Evolutionary conservation across 2,888 invertebrate species (phyloP).

Genomic region (Dryomyza anilis): DNA sequence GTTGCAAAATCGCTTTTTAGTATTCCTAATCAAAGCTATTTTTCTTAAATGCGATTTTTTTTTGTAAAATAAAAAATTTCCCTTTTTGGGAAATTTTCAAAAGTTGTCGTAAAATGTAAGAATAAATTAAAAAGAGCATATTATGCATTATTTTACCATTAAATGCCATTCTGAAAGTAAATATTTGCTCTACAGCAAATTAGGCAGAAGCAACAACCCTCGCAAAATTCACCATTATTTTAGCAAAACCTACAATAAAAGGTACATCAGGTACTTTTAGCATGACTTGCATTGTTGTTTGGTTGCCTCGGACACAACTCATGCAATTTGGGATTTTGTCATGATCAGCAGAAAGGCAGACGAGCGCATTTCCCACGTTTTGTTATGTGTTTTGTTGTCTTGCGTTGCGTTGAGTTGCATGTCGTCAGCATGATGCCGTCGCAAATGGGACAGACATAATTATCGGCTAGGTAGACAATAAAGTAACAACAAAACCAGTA

Average conservation of each 20-base stretch:
- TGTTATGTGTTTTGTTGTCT: background rate
- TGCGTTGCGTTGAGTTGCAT: background rate
- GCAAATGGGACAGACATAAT: too few relatives aligned
- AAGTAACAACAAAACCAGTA: too few relatives aligned
- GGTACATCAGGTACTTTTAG: background rate
- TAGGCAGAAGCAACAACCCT: background rate
- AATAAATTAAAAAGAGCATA: background rate
- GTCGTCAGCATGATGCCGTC: background rate
- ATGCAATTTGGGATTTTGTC: background rate
- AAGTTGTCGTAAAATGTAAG: background rate
- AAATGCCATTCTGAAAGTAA: too few relatives aligned
- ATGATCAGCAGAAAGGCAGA: background rate
- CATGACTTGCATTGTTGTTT: background rate
- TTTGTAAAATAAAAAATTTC: background rate
- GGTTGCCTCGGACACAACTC: background rate
- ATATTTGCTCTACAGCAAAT: background rate
- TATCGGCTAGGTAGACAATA: background rate
- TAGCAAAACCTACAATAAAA: background rate
- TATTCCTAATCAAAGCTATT: background rate
- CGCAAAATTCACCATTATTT: background rate
- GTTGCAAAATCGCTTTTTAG: background rate
- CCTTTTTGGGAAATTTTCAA: background rate
- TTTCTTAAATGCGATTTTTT: too few relatives aligned
- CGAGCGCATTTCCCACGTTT: constrained; percentile 4
- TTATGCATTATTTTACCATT: too few relatives aligned